Evolutionary conservation across 2,888 invertebrate genomes (phyloP).

Genomic region (Dorcus hopei): DNA sequence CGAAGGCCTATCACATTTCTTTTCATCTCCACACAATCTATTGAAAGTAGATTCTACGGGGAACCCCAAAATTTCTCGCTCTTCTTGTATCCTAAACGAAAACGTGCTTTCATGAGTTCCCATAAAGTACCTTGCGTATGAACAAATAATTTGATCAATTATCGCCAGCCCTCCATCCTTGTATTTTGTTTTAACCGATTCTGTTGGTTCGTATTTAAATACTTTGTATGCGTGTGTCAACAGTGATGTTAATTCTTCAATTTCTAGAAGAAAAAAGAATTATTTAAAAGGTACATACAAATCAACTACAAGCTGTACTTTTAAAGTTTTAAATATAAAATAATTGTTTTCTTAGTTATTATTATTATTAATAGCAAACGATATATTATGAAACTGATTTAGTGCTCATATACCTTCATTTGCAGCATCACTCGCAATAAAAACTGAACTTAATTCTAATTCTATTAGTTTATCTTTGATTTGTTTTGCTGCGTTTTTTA

Average conservation of each 20-base stretch:
- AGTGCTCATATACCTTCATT: constrained; percentile 47
- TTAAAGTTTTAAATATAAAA: no score
- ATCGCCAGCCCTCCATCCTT: constrained; percentile 88
- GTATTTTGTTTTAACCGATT: constrained; percentile 52
- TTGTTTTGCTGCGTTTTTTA: constrained; percentile 75
- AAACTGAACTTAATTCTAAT: constrained; percentile 61
- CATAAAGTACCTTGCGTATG: constrained; percentile 81
- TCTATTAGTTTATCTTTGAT: constrained; percentile 59
- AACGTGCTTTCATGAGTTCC: constrained; percentile 96
- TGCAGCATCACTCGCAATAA: constrained; percentile 83
- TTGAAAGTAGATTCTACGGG: constrained; percentile 81
- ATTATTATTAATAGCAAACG: no score
- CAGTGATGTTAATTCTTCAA: constrained; percentile 49
- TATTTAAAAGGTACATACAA: neutral
- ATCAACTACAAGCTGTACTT: no score
- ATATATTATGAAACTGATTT: constrained; percentile 14
- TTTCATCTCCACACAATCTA: constrained; percentile 69
- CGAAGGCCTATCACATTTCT: constrained; percentile 69
- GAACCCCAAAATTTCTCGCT: constrained; percentile 92
- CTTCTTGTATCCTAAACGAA: constrained; percentile 94
- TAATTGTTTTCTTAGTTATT: no score
- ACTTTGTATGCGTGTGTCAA: constrained; percentile 45
- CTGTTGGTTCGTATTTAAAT: constrained; percentile 49
- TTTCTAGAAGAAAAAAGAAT: constrained; percentile 46
- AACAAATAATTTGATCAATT: constrained; percentile 93